These are phyloP conservation scores for Teleiodes luculella DNA, from an alignment of 2,888 invertebrate genomes.

Conservation along the genomic window DNA sequence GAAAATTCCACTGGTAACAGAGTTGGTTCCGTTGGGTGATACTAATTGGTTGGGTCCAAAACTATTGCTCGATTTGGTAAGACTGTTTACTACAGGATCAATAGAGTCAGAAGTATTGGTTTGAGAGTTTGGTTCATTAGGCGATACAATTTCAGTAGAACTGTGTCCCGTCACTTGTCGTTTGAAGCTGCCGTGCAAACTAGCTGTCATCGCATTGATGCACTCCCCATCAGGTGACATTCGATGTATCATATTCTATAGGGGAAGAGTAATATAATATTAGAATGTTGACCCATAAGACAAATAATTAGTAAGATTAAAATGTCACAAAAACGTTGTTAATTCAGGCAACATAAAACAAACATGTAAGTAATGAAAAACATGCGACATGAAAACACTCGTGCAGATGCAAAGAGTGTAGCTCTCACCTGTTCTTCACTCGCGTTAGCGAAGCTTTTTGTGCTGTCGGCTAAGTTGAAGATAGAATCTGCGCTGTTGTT, in stretches of 20 bases:
- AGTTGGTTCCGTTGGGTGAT: constrained; percentile 73
- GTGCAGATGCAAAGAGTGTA: constrained; percentile 36
- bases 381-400: constrained; percentile 25
- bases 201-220: constrained; percentile 80
- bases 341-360: not conserved
- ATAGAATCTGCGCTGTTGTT: constrained; percentile 58
- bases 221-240: constrained; percentile 85
- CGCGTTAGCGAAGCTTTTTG: constrained; percentile 53
- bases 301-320: constrained; percentile 28
- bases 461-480: constrained; percentile 55
- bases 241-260: constrained; percentile 83
- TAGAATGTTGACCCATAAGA: constrained; percentile 29
- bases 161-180: constrained; percentile 74
- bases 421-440: constrained; percentile 67
- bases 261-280: constrained; percentile 59
- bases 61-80: constrained; percentile 61
- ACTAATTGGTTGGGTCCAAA: constrained; percentile 66
- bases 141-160: constrained; percentile 62
- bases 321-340: not conserved
- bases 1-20: constrained; percentile 74
- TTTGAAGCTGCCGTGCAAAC: constrained; percentile 82
- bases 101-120: constrained; percentile 62
- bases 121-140: constrained; percentile 60
- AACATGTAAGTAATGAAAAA: constrained; percentile 30
- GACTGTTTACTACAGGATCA: constrained; percentile 61